Evolutionary conservation across 2,888 invertebrate genomes (phyloP).

Genomic region (Caenorhabditis becei): DNA sequence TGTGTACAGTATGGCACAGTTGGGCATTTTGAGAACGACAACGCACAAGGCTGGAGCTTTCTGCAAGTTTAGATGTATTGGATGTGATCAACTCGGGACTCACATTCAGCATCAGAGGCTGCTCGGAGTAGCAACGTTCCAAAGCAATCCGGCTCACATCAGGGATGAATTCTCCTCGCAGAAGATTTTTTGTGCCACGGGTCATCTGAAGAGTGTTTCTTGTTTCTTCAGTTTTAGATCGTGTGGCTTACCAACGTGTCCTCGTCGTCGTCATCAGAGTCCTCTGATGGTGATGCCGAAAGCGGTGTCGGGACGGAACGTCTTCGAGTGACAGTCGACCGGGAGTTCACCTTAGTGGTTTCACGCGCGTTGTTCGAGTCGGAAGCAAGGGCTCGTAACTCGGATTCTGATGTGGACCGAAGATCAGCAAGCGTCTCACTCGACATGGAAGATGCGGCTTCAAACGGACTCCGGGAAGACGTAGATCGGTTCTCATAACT

Average conservation of each 20-base stretch:
- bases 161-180: background rate
- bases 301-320: no score
- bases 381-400: background rate
- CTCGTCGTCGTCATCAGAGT: background rate
- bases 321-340: background rate
- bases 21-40: conserved; percentile 19
- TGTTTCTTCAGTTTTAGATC: background rate
- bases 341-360: background rate
- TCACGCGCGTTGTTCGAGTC: background rate
- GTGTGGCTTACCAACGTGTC: background rate
- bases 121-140: background rate
- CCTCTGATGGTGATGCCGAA: background rate
- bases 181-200: background rate
- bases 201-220: background rate
- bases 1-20: conserved; percentile 13
- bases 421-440: background rate
- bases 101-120: background rate
- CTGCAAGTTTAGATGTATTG: background rate
- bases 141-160: background rate
- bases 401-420: background rate
- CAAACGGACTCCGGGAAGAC: background rate
- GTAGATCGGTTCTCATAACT: background rate
- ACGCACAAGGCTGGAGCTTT: conserved; percentile 5
- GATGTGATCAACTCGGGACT: background rate
- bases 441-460: background rate